Conservation (phyloP, 2,888 invertebrate genomes). For the Cryptosula pallasiana region DNA sequence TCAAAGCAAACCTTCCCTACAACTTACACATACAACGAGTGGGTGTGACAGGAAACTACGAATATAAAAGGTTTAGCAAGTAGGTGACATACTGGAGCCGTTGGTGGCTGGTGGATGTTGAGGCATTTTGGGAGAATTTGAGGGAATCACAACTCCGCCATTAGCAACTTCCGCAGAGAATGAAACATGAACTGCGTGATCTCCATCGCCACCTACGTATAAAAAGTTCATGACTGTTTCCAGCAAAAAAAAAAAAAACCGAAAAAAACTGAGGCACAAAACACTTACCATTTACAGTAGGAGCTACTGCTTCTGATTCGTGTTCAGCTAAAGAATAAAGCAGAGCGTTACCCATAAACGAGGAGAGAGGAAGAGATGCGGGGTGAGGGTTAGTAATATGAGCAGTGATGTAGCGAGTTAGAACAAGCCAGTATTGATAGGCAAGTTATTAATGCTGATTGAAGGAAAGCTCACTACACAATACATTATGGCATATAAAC, state of each 20-base stretch:
- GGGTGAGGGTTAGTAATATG: neutral
- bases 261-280: no score
- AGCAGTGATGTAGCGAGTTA: neutral
- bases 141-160: neutral
- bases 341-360: neutral
- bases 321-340: neutral
- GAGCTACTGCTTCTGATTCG: neutral
- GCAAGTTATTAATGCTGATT: neutral
- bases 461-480: neutral
- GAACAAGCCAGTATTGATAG: neutral
- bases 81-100: slow-evolving; percentile 21
- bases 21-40: no score
- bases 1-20: no score
- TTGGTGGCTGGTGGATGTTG: neutral
- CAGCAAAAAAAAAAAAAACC: no score
- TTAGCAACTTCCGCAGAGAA: neutral
- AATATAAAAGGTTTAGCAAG: no score
- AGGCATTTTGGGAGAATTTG: neutral
- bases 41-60: no score
- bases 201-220: neutral
- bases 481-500: neutral
- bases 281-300: neutral
- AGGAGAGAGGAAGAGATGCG: neutral
- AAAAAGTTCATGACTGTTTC: no score
- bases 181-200: neutral